Percentiles rank a stretch among this genome's conserved stretches.
These are phyloP conservation scores for Brachyistius frenatus DNA, from an alignment of 2,113 vertebrate species.

Conservation along the genomic window DNA sequence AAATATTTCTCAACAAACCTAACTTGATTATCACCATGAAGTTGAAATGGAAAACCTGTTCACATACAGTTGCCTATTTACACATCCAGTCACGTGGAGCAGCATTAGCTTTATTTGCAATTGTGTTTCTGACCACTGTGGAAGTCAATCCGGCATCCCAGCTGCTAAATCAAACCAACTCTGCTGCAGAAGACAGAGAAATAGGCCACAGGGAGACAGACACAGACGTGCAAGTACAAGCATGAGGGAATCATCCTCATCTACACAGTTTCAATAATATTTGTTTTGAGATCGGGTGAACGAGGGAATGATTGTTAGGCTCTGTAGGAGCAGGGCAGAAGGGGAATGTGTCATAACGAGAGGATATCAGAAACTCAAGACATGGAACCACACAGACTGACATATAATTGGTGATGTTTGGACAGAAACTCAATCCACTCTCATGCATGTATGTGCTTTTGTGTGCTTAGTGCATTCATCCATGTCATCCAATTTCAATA, in stretches of 20 bases:
- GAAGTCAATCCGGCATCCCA: no score
- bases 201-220: neutral
- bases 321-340: slow-evolving; percentile 5
- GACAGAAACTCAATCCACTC: slow-evolving; percentile 25
- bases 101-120: neutral
- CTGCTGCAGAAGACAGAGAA: neutral
- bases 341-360: slow-evolving; percentile 18
- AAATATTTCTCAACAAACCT: no score
- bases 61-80: neutral
- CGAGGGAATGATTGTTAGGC: slow-evolving; percentile 16
- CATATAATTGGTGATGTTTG: slow-evolving; percentile 42
- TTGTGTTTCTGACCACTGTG: no score
- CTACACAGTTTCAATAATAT: slow-evolving; percentile 36
- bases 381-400: slow-evolving; percentile 16
- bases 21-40: no score
- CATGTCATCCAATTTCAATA: slow-evolving; percentile 55
- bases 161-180: neutral
- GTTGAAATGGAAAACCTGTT: neutral
- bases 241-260: neutral
- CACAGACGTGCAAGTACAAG: neutral
- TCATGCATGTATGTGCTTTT: slow-evolving; percentile 20
- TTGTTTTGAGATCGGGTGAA: slow-evolving; percentile 20
- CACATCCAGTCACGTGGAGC: neutral
- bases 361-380: slow-evolving; percentile 16
- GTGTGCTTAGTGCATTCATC: slow-evolving; percentile 45